Evolutionary conservation across 2,888 invertebrate species (phyloP), one percentile per base, ranked within the genome.

Genomic region (Dicycla oo): DNA sequence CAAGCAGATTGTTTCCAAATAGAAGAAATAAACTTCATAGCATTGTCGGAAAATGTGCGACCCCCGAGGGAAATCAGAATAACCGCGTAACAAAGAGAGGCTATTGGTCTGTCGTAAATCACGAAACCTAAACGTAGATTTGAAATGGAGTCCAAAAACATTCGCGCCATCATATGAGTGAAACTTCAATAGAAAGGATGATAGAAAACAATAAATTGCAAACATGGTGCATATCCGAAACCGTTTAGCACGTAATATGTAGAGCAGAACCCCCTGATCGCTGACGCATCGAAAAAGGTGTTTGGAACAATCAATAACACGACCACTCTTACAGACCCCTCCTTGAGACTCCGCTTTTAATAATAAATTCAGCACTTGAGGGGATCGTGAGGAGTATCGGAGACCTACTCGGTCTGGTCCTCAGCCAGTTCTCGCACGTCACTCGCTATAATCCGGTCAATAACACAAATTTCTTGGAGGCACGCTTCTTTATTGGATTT

Each of bases 401-500:
- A 83, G 93, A 72, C 92, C 94, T 89, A 18, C 38, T 38, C 86
- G 82, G 58, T 62, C 84, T 94, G 93, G 94, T 85, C 84, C 85
- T 84, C 86, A 88, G 84, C 87, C 89, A 88, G 89, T 89, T 91
- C 91, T 92, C 91, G 88, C 93, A 93, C 93, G 94, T 94, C 94
- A 94, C 89, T 91, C 90, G 88, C 88, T 90, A 94, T 94, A 95
- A 94, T 93, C 93, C 93, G 94, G 94, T 94, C 94, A 94, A 94
- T 94, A 94, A 94, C 94, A 94, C 94, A 94, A 94, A 94, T 94
- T 94, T 94, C 91, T 93, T 90, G 87, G 90, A 92, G 91, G 91
- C 92, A 92, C 88, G 91, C 88, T 91, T 92, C 94, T 93, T 94
- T 95, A 95, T 94, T 94, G 93, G 92, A 94, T 94, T 94, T 92